Conservation (phyloP, 2,888 invertebrate genomes). For the Aleiodes leptofemur region DNA sequence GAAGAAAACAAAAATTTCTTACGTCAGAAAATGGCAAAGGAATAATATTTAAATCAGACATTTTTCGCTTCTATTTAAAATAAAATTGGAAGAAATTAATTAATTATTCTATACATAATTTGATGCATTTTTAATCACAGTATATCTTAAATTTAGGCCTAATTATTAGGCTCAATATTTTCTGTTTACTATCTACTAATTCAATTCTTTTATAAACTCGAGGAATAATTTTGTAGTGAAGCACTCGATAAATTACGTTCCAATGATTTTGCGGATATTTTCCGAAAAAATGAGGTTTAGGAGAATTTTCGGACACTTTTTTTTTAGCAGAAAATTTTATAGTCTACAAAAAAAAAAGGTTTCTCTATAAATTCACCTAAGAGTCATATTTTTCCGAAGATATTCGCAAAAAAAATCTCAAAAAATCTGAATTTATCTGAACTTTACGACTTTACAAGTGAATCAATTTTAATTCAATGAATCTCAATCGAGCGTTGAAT, state of each 20-base stretch:
- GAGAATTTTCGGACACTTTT: neutral
- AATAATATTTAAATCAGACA: conserved; percentile 8
- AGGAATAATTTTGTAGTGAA: conserved; percentile 1
- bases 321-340: neutral
- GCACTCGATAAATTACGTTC: too few relatives aligned
- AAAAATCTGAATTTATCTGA: neutral
- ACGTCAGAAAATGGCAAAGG: neutral
- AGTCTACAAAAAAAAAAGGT: neutral
- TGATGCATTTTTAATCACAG: conserved; percentile 14
- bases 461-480: neutral
- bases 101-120: neutral
- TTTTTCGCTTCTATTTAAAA: neutral
- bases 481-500: conserved; percentile 24
- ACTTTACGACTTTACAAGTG: neutral
- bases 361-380: neutral
- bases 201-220: conserved; percentile 37
- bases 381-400: neutral
- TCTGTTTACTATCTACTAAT: conserved; percentile 44
- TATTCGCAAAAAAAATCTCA: neutral
- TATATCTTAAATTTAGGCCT: neutral
- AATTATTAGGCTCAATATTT: neutral
- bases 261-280: too few relatives aligned
- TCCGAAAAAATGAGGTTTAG: too few relatives aligned
- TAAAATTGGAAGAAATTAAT: neutral
- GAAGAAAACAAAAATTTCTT: neutral